A percentile compares a stretch with the other conserved stretches of the same genome.
phyloP scores from a whole-genome alignment of 2,888 invertebrate species.

The Sesia bembeciformis region DNA sequence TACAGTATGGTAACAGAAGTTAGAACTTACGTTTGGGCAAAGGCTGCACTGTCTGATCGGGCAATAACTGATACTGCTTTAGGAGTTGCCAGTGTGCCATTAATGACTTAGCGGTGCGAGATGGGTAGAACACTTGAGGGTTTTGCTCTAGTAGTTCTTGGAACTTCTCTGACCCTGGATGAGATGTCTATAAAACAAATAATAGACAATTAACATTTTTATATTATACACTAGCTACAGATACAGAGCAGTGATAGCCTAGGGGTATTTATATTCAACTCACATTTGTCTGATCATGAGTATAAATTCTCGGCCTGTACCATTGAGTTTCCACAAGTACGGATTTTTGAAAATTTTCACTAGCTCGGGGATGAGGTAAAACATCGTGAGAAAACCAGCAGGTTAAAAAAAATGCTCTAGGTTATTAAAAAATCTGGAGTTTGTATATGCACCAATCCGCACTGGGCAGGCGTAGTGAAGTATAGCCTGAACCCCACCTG shows the following conservation, averaged over 20 bases:
- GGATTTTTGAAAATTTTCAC: too few species aligned
- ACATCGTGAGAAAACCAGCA: too few species aligned
- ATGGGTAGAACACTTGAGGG: slow-evolving; percentile 89
- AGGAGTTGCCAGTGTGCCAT: slow-evolving; percentile 93
- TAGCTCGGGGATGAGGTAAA: too few species aligned
- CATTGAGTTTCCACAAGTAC: too few species aligned
- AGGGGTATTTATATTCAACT: too few species aligned
- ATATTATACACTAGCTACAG: too few species aligned
- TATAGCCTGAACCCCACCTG: too few species aligned
- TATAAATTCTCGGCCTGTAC: too few species aligned
- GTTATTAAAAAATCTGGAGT: not conserved
- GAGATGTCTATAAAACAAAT: slow-evolving; percentile 74
- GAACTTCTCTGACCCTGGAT: slow-evolving; percentile 84
- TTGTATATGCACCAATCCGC: not conserved
- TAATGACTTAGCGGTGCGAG: slow-evolving; percentile 89
- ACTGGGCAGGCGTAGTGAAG: too few species aligned
- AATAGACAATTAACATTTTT: not conserved
- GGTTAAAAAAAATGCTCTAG: not conserved
- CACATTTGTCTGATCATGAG: too few species aligned
- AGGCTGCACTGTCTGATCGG: slow-evolving; percentile 87
- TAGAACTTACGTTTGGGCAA: slow-evolving; percentile 55
- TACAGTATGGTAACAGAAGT: not conserved
- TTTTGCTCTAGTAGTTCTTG: slow-evolving; percentile 89
- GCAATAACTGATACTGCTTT: slow-evolving; percentile 92
- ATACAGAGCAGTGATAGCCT: too few species aligned